Evolutionary conservation across 2,113 vertebrate species (phyloP), one percentile per base, ranked within the genome.

Genomic region (Tiliqua scincoides): DNA sequence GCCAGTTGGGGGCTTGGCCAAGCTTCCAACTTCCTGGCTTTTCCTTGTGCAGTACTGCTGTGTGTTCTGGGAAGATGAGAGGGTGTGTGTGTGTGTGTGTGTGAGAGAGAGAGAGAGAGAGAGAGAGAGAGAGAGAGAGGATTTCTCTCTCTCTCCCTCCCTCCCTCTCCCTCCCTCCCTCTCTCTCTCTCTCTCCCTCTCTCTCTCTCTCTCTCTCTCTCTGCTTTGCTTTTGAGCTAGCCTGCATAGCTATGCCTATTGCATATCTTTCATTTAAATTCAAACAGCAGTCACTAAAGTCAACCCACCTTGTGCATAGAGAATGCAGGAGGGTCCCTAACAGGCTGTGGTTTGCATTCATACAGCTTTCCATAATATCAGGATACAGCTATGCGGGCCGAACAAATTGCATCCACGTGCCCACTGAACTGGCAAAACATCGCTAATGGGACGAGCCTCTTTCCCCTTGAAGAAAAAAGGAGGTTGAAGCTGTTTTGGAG

Each of bases 351-450:
- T 65, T 74, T 81, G 85, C 59, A 74, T 86, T 35, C 85, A 30
- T 52, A 25, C 63, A 63, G 57, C 43, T 63, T 54, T 23, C 18
- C 20, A n/a, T 52, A 30, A 35, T 52, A 80, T 63, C 59, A 30
- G 40, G 76, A 71, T 80, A 70, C 32, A 65, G 63, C 18, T 63
- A 62, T 30, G 40, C n/a, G 1, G 77, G 37, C 32, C 43, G 27
- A 3, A 32, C 30, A 79, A 73, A 80, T 86, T 80, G 37, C 68
- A 25, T 72, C 57, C 57, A 27, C 37, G 2, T 80, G 77, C 77
- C 70, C 68, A 20, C 37, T 79, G 84, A 85, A 52, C 84, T 62
- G 67, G 40, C 85, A 86, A 73, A 32, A 37, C 6, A 72, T 72
- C 79, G 76, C 61, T 79, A 73, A 52, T 72, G 67, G 84, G 35